These are phyloP conservation scores for Limanda limanda DNA, from an alignment of 2,113 vertebrate genomes.

Conservation along the genomic window DNA sequence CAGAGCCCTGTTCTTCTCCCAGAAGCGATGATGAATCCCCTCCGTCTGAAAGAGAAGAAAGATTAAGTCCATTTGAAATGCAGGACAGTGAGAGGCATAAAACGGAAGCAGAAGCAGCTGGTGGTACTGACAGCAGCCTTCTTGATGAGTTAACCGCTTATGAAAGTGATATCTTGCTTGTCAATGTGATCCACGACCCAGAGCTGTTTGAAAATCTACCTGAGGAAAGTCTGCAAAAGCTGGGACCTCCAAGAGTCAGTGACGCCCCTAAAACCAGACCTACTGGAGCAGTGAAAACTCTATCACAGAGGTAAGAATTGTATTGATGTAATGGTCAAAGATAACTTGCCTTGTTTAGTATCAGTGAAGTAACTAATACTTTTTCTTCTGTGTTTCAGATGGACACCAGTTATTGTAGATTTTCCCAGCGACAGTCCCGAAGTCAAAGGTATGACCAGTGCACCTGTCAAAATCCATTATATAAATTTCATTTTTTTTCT, in stretches of 20 bases:
- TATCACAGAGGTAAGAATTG: constrained; percentile 42
- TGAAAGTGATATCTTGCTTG: constrained; percentile 88
- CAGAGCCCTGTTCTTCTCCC: constrained; percentile 16
- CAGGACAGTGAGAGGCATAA: background rate
- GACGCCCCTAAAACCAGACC: background rate
- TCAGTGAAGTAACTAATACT: background rate
- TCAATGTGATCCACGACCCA: constrained; percentile 89
- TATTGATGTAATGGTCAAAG: background rate
- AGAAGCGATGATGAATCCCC: background rate
- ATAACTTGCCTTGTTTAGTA: background rate
- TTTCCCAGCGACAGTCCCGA: background rate
- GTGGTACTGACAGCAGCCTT: background rate
- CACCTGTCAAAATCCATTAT: background rate
- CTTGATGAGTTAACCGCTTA: constrained; percentile 88
- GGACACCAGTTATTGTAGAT: constrained; percentile 6
- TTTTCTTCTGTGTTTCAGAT: constrained; percentile 61
- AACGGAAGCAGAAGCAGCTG: background rate
- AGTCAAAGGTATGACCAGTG: constrained; percentile 44
- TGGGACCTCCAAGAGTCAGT: constrained; percentile 33
- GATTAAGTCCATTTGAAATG: background rate
- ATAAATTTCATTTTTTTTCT: background rate
- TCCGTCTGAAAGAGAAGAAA: too few relatives aligned
- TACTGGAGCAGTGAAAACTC: background rate
- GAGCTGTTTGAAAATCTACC: constrained; percentile 86
- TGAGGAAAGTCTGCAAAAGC: constrained; percentile 63